A percentile compares a stretch with the other conserved stretches of the same genome.
These are phyloP conservation scores for Mesorhabditis sp. DNA, from an alignment of 2,888 invertebrate genomes.

Conservation along the genomic window DNA sequence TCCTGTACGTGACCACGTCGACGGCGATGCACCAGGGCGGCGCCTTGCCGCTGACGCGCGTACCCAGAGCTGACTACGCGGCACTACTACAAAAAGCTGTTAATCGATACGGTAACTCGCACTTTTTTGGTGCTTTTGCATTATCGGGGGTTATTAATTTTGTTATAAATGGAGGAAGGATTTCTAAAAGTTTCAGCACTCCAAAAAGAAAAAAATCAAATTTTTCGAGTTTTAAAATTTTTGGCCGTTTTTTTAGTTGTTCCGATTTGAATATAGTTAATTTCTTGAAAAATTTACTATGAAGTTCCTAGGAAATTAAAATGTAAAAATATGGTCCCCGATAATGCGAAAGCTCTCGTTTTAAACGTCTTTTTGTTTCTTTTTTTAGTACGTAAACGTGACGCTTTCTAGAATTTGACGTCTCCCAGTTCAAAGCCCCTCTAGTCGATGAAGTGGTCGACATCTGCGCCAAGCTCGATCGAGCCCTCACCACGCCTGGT, in stretches of 20 bases:
- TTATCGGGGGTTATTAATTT: no score
- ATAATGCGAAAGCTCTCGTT: no score
- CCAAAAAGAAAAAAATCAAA: no score
- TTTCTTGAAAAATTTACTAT: no score
- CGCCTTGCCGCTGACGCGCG: conserved; percentile 27
- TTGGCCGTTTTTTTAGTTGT: no score
- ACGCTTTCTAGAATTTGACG: conserved; percentile 67
- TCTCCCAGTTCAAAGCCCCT: conserved; percentile 67
- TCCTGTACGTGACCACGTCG: conserved; percentile 20
- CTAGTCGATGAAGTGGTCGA: conserved; percentile 71
- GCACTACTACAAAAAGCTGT: conserved; percentile 61
- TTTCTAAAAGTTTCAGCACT: no score
- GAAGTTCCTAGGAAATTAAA: no score
- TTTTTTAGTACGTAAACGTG: neutral
- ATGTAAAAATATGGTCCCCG: no score
- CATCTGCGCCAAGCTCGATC: conserved; percentile 68
- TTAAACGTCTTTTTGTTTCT: neutral
- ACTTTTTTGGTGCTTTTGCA: no score
- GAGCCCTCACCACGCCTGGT: conserved; percentile 66
- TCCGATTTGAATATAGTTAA: no score
- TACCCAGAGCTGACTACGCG: conserved; percentile 34
- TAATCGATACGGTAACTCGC: conserved; percentile 45
- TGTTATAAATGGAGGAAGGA: no score
- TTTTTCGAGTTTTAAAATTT: no score
- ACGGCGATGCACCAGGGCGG: conserved; percentile 31